Base-by-base conservation (phyloP, 1,140 invertebrate genomes). In the Macrosteles quadrilineatus region DNA sequence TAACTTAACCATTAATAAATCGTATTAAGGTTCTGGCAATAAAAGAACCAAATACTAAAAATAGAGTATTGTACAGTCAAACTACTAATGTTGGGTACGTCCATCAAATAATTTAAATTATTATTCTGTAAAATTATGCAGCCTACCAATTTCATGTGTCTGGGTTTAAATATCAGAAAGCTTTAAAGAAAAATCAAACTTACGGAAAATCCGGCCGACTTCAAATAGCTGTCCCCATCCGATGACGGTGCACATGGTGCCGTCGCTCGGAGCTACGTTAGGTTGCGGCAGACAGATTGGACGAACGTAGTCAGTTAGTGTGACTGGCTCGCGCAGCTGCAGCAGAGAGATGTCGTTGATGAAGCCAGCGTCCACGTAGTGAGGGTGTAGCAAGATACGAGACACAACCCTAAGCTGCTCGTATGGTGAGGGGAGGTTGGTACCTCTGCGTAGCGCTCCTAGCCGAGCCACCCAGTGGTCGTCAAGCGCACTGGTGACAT, bases 201-300 rank as follows among this genome's bases (percentile, higher is more conserved):
- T 84, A 94, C 91, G 91, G 78, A 93, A 93, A 72, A 93, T 88
- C 47, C 88, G 81, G 53, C 90, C 90, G 71, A 90, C 86, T 82
- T 94, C 91, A 75, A 89, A 91, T 0, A 93, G 81, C 77, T 93
- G 91, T 66, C 91, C 92, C 91, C 91, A 94, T 2, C 91, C 91
- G 1, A 93, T 87, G 1, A 93, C 89, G 0, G 91, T 93, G 77
- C 91, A 93, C 32, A 86, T 83, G 0, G 84, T 82, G 0, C 88
- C 88, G 73, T 88, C 87, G 43, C 84, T 83, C 0, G 87, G 83
- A 27, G 83, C 81, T 0, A 80, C 75, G 30, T 82, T 79, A 12
- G 84, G 81, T 3, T 80, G 78, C 12, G 86, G 86, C 30, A 93
- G 80, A 77, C 91, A 93, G 25, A 91, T 87, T 1, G 92, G 91